Evolutionary conservation across 2,113 vertebrate genomes (phyloP).

Genomic region (Rynchops niger): DNA sequence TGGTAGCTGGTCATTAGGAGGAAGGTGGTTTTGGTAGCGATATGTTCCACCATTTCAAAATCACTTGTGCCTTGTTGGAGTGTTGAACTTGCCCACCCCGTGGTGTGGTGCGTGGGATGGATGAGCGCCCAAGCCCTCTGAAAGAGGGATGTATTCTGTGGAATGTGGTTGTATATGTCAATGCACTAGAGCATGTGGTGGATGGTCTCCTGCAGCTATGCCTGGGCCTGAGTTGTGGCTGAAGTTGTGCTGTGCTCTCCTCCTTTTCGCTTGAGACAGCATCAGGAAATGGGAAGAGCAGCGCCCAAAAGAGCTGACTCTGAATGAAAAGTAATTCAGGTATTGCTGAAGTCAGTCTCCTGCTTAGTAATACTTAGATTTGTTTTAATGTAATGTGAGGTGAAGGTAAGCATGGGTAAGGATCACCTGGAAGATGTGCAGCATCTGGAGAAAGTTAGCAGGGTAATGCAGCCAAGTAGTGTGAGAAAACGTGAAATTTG

Average conservation of each 20-base stretch:
- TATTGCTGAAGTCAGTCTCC: background rate
- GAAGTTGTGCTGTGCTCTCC: background rate
- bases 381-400: background rate
- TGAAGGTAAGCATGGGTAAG: background rate
- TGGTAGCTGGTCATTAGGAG: background rate
- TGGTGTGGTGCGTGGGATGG: background rate
- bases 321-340: background rate
- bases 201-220: background rate
- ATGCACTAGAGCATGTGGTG: fast-evolving
- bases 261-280: background rate
- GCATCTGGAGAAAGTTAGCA: background rate
- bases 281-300: background rate
- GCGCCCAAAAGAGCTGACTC: background rate
- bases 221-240: background rate
- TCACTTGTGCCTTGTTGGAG: background rate
- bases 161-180: background rate
- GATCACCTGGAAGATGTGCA: background rate
- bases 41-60: background rate
- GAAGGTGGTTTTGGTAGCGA: background rate
- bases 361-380: background rate
- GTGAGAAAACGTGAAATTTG: background rate
- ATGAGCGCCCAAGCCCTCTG: background rate
- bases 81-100: background rate
- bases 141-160: background rate
- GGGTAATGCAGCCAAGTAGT: background rate